phyloP scores from a whole-genome alignment of 2,113 vertebrate genomes.

The Macquaria ambigua region DNA sequence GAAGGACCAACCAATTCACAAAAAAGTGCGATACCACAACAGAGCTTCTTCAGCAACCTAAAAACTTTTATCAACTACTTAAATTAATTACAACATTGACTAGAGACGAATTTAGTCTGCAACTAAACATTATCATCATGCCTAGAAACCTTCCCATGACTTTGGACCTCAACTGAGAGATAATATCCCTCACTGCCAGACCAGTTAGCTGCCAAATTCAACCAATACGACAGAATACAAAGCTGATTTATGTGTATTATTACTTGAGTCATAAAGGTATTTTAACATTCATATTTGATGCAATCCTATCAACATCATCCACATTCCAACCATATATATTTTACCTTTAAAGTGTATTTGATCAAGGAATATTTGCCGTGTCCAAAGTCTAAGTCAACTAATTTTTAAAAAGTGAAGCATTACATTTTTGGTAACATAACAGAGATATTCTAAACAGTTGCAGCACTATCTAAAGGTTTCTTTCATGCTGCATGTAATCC shows the following conservation, averaged over 20 bases:
- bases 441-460: neutral
- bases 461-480: neutral
- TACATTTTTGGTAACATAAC: neutral
- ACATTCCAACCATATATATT: neutral
- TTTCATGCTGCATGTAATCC: neutral
- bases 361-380: neutral
- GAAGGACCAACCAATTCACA: neutral
- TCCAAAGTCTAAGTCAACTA: neutral
- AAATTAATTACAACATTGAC: neutral
- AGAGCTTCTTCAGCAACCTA: neutral
- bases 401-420: neutral
- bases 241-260: neutral
- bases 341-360: neutral
- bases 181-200: neutral
- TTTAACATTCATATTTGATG: neutral
- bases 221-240: neutral
- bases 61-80: neutral
- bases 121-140: neutral
- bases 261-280: neutral
- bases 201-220: neutral
- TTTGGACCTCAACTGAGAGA: neutral
- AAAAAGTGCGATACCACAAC: too few species aligned
- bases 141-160: neutral
- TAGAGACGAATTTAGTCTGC: conserved; percentile 6
- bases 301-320: neutral